A percentile compares a stretch with the other conserved stretches of the same genome.
Conservation (phyloP, 2,888 invertebrate species). For the Brachypalpus laphriformis region DNA sequence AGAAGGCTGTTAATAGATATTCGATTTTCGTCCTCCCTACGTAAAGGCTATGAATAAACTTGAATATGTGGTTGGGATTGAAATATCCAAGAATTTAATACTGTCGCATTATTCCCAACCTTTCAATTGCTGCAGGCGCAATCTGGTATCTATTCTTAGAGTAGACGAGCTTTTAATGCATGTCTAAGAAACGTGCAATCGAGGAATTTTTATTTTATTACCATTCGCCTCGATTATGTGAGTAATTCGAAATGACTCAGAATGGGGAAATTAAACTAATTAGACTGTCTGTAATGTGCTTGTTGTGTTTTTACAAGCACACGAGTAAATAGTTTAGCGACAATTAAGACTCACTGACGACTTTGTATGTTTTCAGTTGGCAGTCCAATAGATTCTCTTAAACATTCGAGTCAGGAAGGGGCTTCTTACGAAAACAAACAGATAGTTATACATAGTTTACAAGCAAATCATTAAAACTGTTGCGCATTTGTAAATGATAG, state of each 20-base stretch:
- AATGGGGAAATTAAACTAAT: background rate
- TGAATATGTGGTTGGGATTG: conserved; percentile 7
- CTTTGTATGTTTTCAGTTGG: background rate
- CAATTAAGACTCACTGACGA: background rate
- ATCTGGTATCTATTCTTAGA: conserved; percentile 32
- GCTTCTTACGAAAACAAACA: background rate
- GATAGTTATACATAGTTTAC: too few relatives aligned
- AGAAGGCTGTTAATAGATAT: background rate
- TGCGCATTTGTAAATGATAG: too few relatives aligned
- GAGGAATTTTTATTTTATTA: background rate
- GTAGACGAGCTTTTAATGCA: conserved; percentile 21
- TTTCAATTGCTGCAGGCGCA: conserved; percentile 35
- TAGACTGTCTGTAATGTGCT: background rate
- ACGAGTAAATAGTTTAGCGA: background rate
- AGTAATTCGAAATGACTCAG: background rate
- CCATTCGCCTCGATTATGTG: background rate
- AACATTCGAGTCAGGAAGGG: background rate
- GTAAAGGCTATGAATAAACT: background rate
- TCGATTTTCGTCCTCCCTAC: conserved; percentile 3
- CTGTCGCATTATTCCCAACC: conserved; percentile 52
- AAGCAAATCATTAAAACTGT: too few relatives aligned
- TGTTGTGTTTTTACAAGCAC: background rate
- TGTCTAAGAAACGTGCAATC: conserved; percentile 9
- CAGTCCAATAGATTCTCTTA: background rate
- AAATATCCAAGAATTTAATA: conserved; percentile 20